A percentile compares a stretch with the other conserved stretches of the same genome.
Evolutionary conservation across 2,797 vertebrate species (phyloP).

Genomic region (Pitangus sulphuratus): DNA sequence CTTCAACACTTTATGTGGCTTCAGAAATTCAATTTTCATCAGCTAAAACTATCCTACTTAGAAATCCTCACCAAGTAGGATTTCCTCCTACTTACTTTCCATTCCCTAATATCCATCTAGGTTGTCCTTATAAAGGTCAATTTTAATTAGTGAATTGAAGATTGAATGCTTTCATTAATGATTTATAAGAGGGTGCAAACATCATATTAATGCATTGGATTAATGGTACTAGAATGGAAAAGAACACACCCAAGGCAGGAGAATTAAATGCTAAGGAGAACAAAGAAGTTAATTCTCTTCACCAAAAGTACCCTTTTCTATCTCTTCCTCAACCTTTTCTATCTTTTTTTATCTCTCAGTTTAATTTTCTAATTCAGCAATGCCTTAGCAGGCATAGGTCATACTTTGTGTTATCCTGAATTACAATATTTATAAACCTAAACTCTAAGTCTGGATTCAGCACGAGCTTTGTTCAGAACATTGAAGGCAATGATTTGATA

Average conservation of each 20-base stretch:
- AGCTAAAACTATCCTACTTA: neutral
- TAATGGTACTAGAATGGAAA: neutral
- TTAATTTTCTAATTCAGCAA: neutral
- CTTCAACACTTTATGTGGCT: neutral
- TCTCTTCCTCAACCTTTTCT: neutral
- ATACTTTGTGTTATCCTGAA: neutral
- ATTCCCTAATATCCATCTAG: neutral
- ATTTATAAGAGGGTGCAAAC: neutral
- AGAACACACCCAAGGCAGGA: neutral
- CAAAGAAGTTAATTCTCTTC: neutral
- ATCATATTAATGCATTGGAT: neutral
- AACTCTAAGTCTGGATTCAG: neutral
- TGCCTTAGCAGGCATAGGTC: neutral
- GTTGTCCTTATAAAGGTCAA: neutral
- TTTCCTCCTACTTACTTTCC: neutral
- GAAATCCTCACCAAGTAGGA: neutral
- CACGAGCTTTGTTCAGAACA: neutral
- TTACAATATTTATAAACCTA: neutral
- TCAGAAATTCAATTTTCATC: neutral
- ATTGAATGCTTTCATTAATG: neutral
- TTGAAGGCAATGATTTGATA: neutral
- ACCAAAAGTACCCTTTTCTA: neutral
- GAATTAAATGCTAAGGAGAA: neutral
- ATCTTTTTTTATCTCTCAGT: neutral
- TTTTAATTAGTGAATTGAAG: conserved; percentile 20